Base-by-base conservation (phyloP, 2,888 invertebrate genomes). In the Lepidocyrtinus sp. region DNA sequence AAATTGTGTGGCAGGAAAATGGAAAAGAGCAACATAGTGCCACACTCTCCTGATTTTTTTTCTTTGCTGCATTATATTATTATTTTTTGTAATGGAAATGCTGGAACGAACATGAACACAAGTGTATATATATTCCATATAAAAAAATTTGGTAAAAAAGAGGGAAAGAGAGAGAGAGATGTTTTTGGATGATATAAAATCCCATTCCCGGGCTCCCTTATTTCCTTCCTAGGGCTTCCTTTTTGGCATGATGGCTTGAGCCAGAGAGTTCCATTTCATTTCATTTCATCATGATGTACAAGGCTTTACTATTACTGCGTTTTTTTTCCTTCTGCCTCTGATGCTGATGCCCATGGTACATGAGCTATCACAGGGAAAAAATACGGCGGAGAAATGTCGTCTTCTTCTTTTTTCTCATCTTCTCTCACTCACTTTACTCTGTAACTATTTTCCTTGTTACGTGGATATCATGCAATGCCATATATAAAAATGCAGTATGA, bases 261-360 rank as follows among this genome's bases (percentile, higher is more conserved):
- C 61, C 68, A 72, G 67, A 70, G 76, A 74, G 79, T 79, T 74
- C 69, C 78, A 78, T 79, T 79, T 74, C 79, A 78, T 78, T 78
- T 78, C 78, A 79, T 79, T 78, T 78, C 78, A 78, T 78, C 79
- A 79, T 79, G 79, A 79, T 79, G 79, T 74, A 79, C 79, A 79
- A 79, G 79, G 79, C 79, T 79, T 74, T 79, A 74, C 79, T 79
- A 74, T 79, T 74, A 73, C 74, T 74, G 74, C 73, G n/a, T n/a
- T n/a, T n/a, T n/a, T n/a, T n/a, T n/a, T 64, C 15, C 71, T 36
- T 72, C 67, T 76, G 77, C 63, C 73, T 62, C 46, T 79, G 79
- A 79, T 79, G 74, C 79, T 79, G 79, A 79, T 79, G 79, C 74
- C 79, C 68, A 69, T 79, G 36, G 61, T 67, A 55, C 50, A 24